Base-by-base conservation (phyloP, 2,888 invertebrate species). In the Aphodius granarius region DNA sequence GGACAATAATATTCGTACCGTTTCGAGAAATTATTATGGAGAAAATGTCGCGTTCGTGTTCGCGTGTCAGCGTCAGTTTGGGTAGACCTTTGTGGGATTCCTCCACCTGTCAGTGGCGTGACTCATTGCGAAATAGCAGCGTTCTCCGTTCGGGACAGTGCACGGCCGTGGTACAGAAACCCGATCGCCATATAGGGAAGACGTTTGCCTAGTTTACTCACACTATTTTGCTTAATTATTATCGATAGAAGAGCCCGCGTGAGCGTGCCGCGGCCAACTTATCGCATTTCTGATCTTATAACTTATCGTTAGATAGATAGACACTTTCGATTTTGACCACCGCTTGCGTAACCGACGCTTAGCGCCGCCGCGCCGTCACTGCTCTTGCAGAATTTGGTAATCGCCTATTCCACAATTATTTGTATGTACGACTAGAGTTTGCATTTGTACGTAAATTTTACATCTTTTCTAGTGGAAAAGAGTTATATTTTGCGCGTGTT, bases 191-290 rank as follows among this genome's bases (percentile, higher is more conserved):
- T 86, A 83, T 85, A 84, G 81, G 85, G 85, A 83, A 86, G 84
- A 85, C 80, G 86, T 86, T 85, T 83, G 83, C 85, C 85, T 85
- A 85, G 83, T 84, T 86, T 81, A 81, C 81, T 79, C 81, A 75
- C 75, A 21, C 73, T 79, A 78, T 68, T 68, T 19, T 68, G 68
- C 22, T 68, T 82, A 82, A 82, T 81, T 82, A 82, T 81, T 79
- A 80, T 81, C 81, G 82, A 81, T 81, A 80, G 80, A n/a, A 43
- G 43, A 43, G 43, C 43, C 43, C 43, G 43, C 13, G 43, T 9
- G 43, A 6, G 43, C 13, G 43, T 13, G n/a, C n/a, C n/a, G n/a
- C 43, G 43, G 43, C 43, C 43, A 43, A 43, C 43, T 43, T 43
- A 43, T 43, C 43, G 43, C 9, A 43, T 43, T 43, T 43, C 9